Conservation (phyloP, 2,888 invertebrate species). For the Acanthoscelides obtectus region DNA sequence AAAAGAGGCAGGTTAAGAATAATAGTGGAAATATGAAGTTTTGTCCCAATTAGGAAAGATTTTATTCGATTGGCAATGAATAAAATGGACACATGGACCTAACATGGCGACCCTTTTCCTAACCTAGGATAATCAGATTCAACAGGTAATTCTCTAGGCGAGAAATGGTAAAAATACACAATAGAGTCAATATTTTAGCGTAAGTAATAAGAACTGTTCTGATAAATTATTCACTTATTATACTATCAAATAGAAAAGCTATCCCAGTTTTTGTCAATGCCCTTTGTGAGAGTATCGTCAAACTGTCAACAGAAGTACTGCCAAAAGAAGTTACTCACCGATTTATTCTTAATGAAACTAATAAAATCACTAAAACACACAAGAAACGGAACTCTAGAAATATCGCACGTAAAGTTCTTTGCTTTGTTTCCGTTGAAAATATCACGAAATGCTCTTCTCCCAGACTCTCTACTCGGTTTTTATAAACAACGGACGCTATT, state of each 20-base stretch:
- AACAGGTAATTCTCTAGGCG: neutral
- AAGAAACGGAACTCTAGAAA: slow-evolving; percentile 5
- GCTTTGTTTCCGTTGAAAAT: neutral
- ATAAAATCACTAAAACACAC: slow-evolving; percentile 10
- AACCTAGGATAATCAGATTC: neutral
- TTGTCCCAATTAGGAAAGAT: too few species aligned
- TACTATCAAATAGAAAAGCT: neutral
- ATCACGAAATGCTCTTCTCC: slow-evolving; percentile 11
- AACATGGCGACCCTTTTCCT: neutral
- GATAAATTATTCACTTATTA: neutral
- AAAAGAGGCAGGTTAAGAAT: too few species aligned
- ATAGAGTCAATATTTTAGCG: neutral
- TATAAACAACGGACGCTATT: slow-evolving; percentile 26
- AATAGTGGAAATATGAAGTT: too few species aligned
- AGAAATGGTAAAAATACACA: neutral
- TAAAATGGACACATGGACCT: neutral
- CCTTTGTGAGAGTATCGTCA: slow-evolving; percentile 6
- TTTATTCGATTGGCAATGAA: too few species aligned
- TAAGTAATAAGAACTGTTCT: too few species aligned
- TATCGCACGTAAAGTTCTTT: slow-evolving; percentile 3
- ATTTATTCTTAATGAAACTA: neutral
- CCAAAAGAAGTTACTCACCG: slow-evolving; percentile 2
- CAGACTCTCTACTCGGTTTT: slow-evolving; percentile 6
- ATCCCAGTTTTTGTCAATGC: neutral
- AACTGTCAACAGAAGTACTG: slow-evolving; percentile 5